Conservation (phyloP, 2,888 invertebrate genomes). For the Deilephila elpenor region DNA sequence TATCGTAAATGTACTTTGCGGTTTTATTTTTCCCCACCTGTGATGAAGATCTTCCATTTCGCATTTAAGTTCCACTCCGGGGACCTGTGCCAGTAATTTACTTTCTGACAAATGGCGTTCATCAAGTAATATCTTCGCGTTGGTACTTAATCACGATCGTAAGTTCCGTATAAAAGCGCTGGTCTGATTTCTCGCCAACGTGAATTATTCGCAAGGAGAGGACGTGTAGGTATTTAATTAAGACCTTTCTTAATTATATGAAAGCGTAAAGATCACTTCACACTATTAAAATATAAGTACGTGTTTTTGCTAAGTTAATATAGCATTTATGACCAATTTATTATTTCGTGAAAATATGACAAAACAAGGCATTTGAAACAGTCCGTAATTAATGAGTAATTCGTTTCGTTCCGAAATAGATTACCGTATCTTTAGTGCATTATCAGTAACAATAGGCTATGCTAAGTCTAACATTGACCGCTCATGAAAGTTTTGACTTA, state of each 20-base stretch:
- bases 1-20: constrained; percentile 1
- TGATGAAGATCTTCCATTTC: constrained; percentile 19
- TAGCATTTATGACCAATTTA: not conserved
- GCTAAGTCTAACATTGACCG: constrained; percentile 17
- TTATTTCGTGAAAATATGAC: not conserved
- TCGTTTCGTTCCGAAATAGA: not conserved
- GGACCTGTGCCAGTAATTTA: constrained; percentile 23
- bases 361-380: not conserved
- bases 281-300: constrained; percentile 6
- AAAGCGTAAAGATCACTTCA: constrained; percentile 25
- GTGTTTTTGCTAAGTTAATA: not conserved
- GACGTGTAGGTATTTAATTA: constrained; percentile 36
- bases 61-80: constrained; percentile 11
- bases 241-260: constrained; percentile 36
- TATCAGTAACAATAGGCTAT: constrained; percentile 33
- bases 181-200: constrained; percentile 41
- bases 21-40: not conserved
- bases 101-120: constrained; percentile 33
- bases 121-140: constrained; percentile 30
- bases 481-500: constrained; percentile 41
- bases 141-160: constrained; percentile 31
- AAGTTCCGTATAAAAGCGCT: constrained; percentile 31
- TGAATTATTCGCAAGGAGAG: constrained; percentile 35
- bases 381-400: not conserved
- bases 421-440: constrained; percentile 23